A percentile compares a stretch with the other conserved stretches of the same genome.
Evolutionary conservation across 2,888 invertebrate species (phyloP).

Genomic region (Lithosia quadra): DNA sequence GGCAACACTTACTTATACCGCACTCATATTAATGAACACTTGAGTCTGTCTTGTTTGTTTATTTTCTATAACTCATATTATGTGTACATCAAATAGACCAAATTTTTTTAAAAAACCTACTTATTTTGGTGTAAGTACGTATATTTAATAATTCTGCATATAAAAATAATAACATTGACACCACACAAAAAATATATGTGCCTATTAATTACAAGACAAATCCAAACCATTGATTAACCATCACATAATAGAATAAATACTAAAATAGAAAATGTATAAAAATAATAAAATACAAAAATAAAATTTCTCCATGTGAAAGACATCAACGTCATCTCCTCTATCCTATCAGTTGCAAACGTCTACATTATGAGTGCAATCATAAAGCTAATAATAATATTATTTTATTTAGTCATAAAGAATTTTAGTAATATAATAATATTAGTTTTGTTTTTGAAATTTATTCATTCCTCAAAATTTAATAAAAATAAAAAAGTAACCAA

Average conservation of each 20-base stretch:
- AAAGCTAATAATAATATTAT: background rate
- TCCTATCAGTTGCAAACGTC: background rate
- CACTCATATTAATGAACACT: slow-evolving; percentile 56
- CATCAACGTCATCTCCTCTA: slow-evolving; percentile 60
- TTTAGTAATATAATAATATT: no score
- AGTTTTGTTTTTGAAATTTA: no score
- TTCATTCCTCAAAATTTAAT: no score
- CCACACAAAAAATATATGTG: background rate
- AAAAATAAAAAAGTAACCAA: no score
- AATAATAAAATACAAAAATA: background rate
- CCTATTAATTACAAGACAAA: background rate
- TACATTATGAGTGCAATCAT: background rate
- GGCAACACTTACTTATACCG: slow-evolving; percentile 58
- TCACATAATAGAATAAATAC: background rate
- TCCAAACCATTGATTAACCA: background rate
- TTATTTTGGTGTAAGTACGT: background rate
- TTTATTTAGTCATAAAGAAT: no score
- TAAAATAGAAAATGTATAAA: background rate
- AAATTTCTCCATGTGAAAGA: slow-evolving; percentile 52
- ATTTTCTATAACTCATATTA: slow-evolving; percentile 17
- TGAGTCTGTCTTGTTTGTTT: slow-evolving; percentile 9
- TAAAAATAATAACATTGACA: background rate
- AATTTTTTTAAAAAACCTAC: background rate
- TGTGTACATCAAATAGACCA: background rate
- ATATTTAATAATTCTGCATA: background rate